These are phyloP conservation scores for Macroramphosus scolopax DNA, from an alignment of 2,797 vertebrate genomes.

Conservation along the genomic window DNA sequence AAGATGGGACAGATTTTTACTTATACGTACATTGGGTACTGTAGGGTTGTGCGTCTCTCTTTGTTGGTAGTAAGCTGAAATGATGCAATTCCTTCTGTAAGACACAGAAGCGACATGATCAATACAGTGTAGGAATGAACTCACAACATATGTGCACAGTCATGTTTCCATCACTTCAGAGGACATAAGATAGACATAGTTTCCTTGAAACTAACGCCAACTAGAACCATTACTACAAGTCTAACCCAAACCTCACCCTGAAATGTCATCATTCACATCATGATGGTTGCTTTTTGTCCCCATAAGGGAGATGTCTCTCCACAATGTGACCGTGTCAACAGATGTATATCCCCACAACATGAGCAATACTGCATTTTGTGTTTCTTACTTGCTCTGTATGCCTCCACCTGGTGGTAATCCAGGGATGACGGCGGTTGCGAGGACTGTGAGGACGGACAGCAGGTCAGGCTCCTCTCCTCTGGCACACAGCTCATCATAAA, in stretches of 20 bases:
- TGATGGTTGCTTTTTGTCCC: too few relatives aligned
- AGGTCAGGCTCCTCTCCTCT: constrained; percentile 78
- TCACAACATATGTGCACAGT: too few relatives aligned
- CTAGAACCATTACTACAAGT: too few relatives aligned
- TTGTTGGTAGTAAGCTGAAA: constrained; percentile 82
- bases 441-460: constrained; percentile 76
- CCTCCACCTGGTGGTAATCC: constrained; percentile 84
- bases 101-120: constrained; percentile 13
- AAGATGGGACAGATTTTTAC: constrained; percentile 15
- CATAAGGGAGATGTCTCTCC: too few relatives aligned
- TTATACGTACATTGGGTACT: constrained; percentile 66
- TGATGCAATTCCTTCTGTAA: constrained; percentile 82
- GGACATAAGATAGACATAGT: too few relatives aligned
- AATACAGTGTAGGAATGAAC: background rate
- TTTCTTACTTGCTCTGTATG: constrained; percentile 81
- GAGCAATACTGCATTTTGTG: too few relatives aligned
- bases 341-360: too few relatives aligned
- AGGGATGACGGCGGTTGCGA: constrained; percentile 77
- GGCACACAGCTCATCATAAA: constrained; percentile 74
- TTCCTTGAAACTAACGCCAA: too few relatives aligned
- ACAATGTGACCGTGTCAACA: too few relatives aligned
- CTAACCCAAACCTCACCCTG: too few relatives aligned
- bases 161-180: too few relatives aligned
- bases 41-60: constrained; percentile 70
- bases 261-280: too few relatives aligned